Evolutionary conservation across 2,888 invertebrate genomes (phyloP), one percentile per base, ranked within the genome.

Genomic region (Pyrgus malvae): DNA sequence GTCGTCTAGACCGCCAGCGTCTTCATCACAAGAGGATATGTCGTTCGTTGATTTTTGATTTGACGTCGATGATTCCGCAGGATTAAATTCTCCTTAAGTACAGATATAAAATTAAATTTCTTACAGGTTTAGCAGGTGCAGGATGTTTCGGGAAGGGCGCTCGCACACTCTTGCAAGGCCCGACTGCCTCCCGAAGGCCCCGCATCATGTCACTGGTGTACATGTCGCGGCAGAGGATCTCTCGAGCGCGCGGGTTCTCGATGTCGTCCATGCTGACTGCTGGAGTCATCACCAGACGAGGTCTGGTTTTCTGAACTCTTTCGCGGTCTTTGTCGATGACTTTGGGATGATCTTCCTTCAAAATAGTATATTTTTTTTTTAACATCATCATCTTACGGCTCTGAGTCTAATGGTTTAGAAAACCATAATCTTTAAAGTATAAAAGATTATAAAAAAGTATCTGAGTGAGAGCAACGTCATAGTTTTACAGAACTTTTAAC

Each of bases 231-330:
- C 62, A 55, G 1, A 82, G 63, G 5, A 76, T 56, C 3, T 56
- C 33, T 1, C 81, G 66, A 2, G 67, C 59, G 19, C 23, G 37
- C 54, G 57, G 55, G 31, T 80, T 65, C 0, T 60, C 55, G 8
- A 82, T 64, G 59, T 80, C 82, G 45, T 83, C 84, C 68, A 84
- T 59, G 38, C 74, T 70, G 21, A 78, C 69, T 0, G 76, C 74
- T 0, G 83, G 82, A 0, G 82, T 74, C 74, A 83, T 76, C 9
- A 82, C 68, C 3, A 76, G 59, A 0, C 84, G 80, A 0, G 82
- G 83, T 0, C 83, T 67, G 0, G 76, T 77, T 25, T 58, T 64
- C 27, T 71, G 72, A 0, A 64, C 70, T 0, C 65, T n/a, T 8
- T 65, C 65, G 2, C 58, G 66, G 0, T 64, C 72, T 2, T 25